These are phyloP conservation scores for Augochlora pura DNA, from an alignment of 1,140 invertebrate genomes.

Conservation along the genomic window DNA sequence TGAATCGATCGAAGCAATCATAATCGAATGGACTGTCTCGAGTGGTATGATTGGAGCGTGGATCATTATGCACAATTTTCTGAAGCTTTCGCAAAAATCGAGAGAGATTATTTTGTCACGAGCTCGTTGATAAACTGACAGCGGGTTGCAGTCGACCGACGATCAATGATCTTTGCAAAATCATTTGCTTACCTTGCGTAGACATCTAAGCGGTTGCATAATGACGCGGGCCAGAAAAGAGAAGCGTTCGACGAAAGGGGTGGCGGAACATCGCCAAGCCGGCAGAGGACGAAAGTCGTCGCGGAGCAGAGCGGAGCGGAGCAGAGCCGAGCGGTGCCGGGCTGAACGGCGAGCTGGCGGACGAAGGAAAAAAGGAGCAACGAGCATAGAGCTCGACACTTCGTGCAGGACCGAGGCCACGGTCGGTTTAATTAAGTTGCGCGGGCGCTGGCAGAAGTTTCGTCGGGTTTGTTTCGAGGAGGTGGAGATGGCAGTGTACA, in stretches of 20 bases:
- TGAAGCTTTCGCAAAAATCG: too few species aligned
- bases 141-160: too few species aligned
- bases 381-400: slow-evolving; percentile 58
- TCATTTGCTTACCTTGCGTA: neutral
- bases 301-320: neutral
- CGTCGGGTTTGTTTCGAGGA: slow-evolving; percentile 63
- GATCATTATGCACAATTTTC: too few species aligned
- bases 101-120: too few species aligned
- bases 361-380: slow-evolving; percentile 42
- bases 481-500: slow-evolving; percentile 56
- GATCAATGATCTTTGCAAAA: neutral
- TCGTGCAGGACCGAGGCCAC: slow-evolving; percentile 63
- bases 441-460: slow-evolving; percentile 69
- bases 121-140: too few species aligned
- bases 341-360: too few species aligned
- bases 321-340: neutral
- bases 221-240: neutral
- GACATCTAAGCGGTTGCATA: neutral
- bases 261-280: neutral
- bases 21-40: too few species aligned
- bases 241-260: neutral
- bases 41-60: too few species aligned
- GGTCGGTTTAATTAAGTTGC: slow-evolving; percentile 71
- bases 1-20: too few species aligned
- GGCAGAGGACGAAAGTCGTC: slow-evolving; percentile 3